A percentile compares a stretch with the other conserved stretches of the same genome.
Conservation (phyloP, 2,797 vertebrate genomes). For the Melanotaenia nigrans region DNA sequence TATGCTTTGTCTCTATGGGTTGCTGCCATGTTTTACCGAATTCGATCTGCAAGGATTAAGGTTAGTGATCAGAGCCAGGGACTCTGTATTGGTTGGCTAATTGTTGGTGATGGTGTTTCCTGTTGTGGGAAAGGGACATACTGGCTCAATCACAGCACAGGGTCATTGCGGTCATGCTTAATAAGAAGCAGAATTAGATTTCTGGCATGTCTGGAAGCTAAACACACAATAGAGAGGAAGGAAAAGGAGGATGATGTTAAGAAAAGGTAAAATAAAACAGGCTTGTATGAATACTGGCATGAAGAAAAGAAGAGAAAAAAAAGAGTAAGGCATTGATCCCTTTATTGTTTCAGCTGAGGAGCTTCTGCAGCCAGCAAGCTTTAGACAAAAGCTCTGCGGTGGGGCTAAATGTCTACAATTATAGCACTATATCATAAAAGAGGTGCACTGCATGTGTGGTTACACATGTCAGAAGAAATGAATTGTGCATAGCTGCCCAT, state of each 20-base stretch:
- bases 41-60: conserved; percentile 46
- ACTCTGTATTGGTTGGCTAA: conserved; percentile 72
- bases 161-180: conserved; percentile 67
- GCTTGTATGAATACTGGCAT: conserved; percentile 58
- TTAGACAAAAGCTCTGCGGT: conserved; percentile 65
- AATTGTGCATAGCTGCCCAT: conserved; percentile 52
- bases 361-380: conserved; percentile 52
- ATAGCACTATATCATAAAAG: conserved; percentile 58
- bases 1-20: conserved; percentile 39
- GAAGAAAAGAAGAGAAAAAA: conserved; percentile 39
- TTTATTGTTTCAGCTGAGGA: conserved; percentile 78
- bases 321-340: conserved; percentile 66
- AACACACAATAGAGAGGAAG: conserved; percentile 46
- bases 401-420: conserved; percentile 66
- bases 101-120: conserved; percentile 72
- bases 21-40: conserved; percentile 66
- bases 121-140: conserved; percentile 68
- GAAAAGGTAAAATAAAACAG: conserved; percentile 55
- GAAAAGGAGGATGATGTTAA: conserved; percentile 8
- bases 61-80: conserved; percentile 49
- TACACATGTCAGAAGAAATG: conserved; percentile 60
- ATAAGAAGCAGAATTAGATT: conserved; percentile 80
- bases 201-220: conserved; percentile 60
- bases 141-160: conserved; percentile 53
- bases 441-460: conserved; percentile 48